Percentiles rank a stretch among this genome's conserved stretches.
These are phyloP conservation scores for Eremobia ochroleuca DNA, from an alignment of 2,888 invertebrate species.

Conservation along the genomic window DNA sequence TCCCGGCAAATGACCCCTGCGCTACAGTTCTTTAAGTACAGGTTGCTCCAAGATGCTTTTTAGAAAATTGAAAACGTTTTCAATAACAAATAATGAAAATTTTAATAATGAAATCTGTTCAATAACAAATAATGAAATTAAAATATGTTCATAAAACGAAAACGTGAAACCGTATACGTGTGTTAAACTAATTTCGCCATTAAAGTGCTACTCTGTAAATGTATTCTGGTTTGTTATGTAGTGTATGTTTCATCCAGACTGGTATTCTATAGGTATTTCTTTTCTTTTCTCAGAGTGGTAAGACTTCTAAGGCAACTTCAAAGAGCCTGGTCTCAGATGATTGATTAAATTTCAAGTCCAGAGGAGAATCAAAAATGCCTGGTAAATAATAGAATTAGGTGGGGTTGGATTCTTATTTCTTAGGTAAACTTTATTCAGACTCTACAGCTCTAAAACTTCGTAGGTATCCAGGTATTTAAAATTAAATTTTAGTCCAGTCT, in stretches of 20 bases:
- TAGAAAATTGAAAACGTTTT: background rate
- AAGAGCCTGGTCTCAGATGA: constrained; percentile 16
- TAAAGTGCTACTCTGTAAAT: background rate
- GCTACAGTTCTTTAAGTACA: background rate
- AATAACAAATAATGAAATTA: background rate
- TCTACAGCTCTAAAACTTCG: background rate
- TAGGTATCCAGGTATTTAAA: background rate
- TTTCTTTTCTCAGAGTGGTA: background rate
- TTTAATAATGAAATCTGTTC: too few relatives aligned
- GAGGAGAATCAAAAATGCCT: constrained; percentile 4
- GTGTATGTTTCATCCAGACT: background rate
- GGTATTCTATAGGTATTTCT: background rate
- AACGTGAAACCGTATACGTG: background rate
- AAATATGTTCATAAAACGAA: background rate
- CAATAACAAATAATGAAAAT: background rate
- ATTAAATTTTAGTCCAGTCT: background rate
- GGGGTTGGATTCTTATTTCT: background rate
- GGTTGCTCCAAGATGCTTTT: background rate
- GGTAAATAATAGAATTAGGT: constrained; percentile 2
- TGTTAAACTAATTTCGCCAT: background rate
- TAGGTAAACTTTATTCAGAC: background rate
- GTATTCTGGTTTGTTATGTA: background rate
- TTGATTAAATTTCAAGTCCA: constrained; percentile 27
- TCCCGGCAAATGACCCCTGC: background rate
- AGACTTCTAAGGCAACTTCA: background rate